Base-by-base conservation (phyloP, 2,113 vertebrate species). In the Orientallactaga bullata region DNA sequence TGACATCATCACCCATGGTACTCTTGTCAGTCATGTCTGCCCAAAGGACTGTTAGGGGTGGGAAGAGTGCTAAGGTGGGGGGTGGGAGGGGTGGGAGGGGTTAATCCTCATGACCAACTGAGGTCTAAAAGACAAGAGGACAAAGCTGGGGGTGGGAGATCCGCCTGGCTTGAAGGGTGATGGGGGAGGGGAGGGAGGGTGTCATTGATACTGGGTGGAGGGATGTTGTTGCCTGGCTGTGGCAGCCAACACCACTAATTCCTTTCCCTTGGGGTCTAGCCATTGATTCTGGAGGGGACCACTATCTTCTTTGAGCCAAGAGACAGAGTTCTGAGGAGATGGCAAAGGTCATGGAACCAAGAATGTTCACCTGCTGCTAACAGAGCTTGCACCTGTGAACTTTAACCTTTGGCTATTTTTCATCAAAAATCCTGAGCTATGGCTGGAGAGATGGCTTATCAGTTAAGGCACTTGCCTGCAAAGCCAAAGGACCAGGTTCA, bases 1-100 rank as follows among this genome's bases (percentile, higher is more conserved):
- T 98, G 98, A 98, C 98, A 98, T 97, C 91, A 98, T 97, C 12
- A 97, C 98, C 98, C 97, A 97, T 97, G 98, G 98, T 97, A 97
- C 97, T 97, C 95, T 95, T 96, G 97, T 97, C 97, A 96, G 96
- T 93, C 97, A 96, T 89, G 96, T 96, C 94, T 97, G 97, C 94
- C 96, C 85, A 79, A 84, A 97, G 83, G 96, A 95, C 91, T 92
- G 80, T 88, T 85, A 89, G 90, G 81, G 94, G 89, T 88, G 93
- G 93, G 91, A 23, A 42, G 39, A 72, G 47, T 24, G 82, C 74
- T 21, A 32, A 91, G 68, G 7, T 72, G 2, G 17, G 68, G 58
- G 26, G 61, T 21, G 30, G 58, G 88, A 28, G 63, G 72, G 58
- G 71, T 73, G 66, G 94, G 91, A 94, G 71, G 95, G 91, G 69